Percentiles rank a stretch among this genome's conserved stretches.
These are phyloP conservation scores for Urocynchramus pylzowi DNA, from an alignment of 2,113 vertebrate species.

Conservation along the genomic window DNA sequence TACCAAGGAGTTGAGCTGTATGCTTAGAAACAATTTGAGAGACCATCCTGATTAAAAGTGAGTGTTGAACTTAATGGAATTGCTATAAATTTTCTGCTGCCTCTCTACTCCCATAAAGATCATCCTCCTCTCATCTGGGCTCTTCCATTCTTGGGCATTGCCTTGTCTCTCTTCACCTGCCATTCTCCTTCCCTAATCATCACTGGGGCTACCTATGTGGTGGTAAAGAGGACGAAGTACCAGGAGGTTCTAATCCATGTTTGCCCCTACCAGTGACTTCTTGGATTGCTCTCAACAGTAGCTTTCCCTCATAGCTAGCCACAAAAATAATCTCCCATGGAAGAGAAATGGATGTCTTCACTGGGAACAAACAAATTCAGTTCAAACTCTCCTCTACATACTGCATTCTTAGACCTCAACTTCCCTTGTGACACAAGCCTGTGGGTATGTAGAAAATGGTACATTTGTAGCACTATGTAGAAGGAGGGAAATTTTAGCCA, in stretches of 20 bases:
- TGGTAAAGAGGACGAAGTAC: neutral
- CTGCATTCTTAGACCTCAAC: neutral
- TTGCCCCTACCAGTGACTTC: neutral
- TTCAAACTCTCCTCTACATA: neutral
- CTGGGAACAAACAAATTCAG: neutral
- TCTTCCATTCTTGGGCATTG: fast-evolving
- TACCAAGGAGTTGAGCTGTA: neutral
- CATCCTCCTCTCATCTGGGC: neutral
- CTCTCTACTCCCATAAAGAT: neutral
- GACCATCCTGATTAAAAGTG: neutral
- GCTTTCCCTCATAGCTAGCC: neutral
- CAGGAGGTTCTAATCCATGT: neutral
- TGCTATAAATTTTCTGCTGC: neutral
- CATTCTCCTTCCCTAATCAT: neutral
- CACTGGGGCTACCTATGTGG: neutral
- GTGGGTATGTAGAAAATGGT: fast-evolving
- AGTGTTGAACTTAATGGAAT: neutral
- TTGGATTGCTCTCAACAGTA: neutral
- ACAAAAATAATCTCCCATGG: neutral
- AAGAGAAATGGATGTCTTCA: neutral
- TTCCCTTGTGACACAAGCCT: neutral
- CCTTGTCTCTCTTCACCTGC: neutral
- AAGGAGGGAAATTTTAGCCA: neutral
- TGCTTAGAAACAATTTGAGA: neutral
- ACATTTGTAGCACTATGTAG: neutral